A percentile compares a stretch with the other conserved stretches of the same genome.
Conservation (phyloP, 2,797 vertebrate species). For the Tenualosa thibaudeaui region DNA sequence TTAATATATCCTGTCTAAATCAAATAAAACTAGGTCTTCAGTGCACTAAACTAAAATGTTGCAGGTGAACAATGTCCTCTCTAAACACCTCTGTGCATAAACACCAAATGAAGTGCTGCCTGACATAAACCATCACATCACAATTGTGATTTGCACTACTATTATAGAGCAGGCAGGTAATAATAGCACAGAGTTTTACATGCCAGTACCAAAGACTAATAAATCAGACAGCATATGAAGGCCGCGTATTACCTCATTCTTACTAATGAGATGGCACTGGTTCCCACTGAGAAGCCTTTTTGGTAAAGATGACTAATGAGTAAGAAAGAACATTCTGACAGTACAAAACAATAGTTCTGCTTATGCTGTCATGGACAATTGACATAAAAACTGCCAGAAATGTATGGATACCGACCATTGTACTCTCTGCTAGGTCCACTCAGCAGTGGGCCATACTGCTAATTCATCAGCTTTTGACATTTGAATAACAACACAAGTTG, state of each 20-base stretch:
- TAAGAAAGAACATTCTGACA: conserved; percentile 67
- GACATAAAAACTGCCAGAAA: conserved; percentile 71
- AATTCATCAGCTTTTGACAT: conserved; percentile 76
- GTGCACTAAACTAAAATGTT: no score
- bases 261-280: neutral
- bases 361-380: conserved; percentile 65
- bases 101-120: neutral
- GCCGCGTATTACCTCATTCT: neutral
- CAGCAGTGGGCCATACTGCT: conserved; percentile 75
- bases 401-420: conserved; percentile 74
- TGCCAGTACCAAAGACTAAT: neutral
- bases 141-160: neutral
- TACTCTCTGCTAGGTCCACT: conserved; percentile 66
- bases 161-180: neutral
- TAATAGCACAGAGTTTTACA: neutral
- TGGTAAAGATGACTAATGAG: conserved; percentile 48
- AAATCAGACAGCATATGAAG: neutral
- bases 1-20: no score
- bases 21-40: no score
- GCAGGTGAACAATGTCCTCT: no score
- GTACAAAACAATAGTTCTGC: conserved; percentile 64
- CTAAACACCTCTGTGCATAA: no score
- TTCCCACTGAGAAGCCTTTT: conserved; percentile 32
- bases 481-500: conserved; percentile 75
- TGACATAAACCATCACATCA: neutral